These are phyloP conservation scores for Acrobasis consociella DNA, from an alignment of 2,888 invertebrate species.

Conservation along the genomic window DNA sequence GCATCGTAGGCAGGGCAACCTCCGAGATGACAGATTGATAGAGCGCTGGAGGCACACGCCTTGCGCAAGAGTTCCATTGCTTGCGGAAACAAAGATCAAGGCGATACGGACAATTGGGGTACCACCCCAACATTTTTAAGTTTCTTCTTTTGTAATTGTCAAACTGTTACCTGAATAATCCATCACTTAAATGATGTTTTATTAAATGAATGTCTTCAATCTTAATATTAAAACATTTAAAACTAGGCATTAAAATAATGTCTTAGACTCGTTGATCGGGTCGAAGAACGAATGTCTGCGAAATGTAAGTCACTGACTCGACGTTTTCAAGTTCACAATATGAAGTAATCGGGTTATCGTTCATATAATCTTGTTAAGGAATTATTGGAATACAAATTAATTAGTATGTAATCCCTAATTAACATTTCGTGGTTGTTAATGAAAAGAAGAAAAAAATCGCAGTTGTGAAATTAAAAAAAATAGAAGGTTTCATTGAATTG, in stretches of 20 bases:
- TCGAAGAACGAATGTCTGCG: not conserved
- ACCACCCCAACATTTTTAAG: too few species aligned
- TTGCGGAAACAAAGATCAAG: conserved; percentile 12
- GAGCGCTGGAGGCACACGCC: conserved; percentile 2
- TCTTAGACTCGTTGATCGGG: not conserved
- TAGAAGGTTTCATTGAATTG: not conserved
- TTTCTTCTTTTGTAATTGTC: too few species aligned
- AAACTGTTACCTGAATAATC: too few species aligned
- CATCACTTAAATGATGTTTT: too few species aligned
- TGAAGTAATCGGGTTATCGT: not conserved
- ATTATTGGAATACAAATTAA: not conserved
- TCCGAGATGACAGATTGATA: conserved; percentile 24
- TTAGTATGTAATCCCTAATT: not conserved
- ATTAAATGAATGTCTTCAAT: too few species aligned
- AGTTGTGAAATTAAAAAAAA: too few species aligned
- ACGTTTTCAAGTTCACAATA: not conserved
- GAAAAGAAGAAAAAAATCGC: not conserved
- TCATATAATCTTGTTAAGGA: not conserved
- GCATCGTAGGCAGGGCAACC: conserved; percentile 10
- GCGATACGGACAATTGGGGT: not conserved
- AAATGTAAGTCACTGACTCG: conserved; percentile 1
- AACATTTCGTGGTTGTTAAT: not conserved
- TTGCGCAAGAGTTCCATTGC: not conserved
- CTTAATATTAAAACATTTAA: too few species aligned
- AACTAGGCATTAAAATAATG: not conserved